A percentile compares a stretch with the other conserved stretches of the same genome.
These are phyloP conservation scores for Pachydiplax longipennis DNA, from an alignment of 2,888 invertebrate genomes.

Conservation along the genomic window DNA sequence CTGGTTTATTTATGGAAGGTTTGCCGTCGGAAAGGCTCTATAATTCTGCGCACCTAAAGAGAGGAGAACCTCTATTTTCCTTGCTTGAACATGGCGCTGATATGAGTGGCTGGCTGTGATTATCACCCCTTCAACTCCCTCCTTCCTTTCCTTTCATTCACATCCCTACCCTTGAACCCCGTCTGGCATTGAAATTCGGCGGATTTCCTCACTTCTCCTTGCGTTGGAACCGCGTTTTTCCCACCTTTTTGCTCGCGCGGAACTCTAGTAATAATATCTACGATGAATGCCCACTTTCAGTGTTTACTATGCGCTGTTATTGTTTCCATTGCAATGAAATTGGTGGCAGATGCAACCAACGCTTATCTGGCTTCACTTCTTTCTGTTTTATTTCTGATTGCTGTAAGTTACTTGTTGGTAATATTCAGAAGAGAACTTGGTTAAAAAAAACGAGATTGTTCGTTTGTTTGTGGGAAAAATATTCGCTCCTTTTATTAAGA, in stretches of 20 bases:
- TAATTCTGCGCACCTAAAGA: background rate
- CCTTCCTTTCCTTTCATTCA: background rate
- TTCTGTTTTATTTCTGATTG: too few species aligned
- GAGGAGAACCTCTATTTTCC: background rate
- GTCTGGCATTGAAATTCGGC: slow-evolving; percentile 35
- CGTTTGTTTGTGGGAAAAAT: too few species aligned
- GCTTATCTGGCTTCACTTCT: too few species aligned
- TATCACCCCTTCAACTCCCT: background rate
- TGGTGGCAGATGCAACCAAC: too few species aligned
- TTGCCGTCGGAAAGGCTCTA: background rate
- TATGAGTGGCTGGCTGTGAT: slow-evolving; percentile 22
- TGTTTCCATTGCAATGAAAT: too few species aligned
- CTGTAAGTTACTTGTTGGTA: too few species aligned
- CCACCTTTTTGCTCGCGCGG: background rate
- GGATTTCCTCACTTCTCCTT: background rate
- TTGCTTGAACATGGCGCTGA: background rate
- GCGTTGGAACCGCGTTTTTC: background rate
- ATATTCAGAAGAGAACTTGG: too few species aligned
- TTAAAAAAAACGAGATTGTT: too few species aligned
- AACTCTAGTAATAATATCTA: background rate
- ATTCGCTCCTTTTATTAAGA: too few species aligned
- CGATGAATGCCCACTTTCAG: too few species aligned
- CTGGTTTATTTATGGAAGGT: background rate
- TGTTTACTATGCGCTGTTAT: too few species aligned
- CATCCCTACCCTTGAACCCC: background rate